Conservation (phyloP, 2,888 invertebrate species). For the Gisinianus flammeolus region DNA sequence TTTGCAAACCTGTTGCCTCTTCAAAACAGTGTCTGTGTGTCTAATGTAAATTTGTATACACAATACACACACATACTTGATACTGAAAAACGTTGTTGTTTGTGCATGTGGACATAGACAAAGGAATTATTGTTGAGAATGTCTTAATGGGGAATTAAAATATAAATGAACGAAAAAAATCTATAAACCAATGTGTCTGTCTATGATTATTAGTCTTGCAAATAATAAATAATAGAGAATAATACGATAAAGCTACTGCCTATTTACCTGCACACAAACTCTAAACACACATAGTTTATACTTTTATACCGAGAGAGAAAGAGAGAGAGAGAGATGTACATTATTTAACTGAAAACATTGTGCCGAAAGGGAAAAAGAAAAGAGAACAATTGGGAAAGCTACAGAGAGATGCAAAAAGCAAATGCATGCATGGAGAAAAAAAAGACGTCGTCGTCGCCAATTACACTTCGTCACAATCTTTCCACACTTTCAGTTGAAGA, state of each 20-base stretch:
- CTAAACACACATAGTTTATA: too few relatives aligned
- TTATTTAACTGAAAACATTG: neutral
- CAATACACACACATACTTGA: neutral
- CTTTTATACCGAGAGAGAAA: slow-evolving; percentile 1
- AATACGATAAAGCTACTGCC: too few relatives aligned
- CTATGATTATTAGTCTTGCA: too few relatives aligned
- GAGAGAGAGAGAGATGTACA: neutral
- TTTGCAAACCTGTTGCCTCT: slow-evolving; percentile 13
- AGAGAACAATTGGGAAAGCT: neutral
- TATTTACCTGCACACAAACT: too few relatives aligned
- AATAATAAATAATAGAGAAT: too few relatives aligned
- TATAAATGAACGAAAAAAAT: too few relatives aligned
- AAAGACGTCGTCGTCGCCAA: slow-evolving; percentile 21
- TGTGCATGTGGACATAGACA: neutral
- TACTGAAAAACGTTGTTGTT: too few relatives aligned
- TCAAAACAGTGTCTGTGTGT: neutral
- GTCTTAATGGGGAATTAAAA: neutral
- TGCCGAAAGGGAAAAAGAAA: neutral
- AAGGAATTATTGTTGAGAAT: slow-evolving; percentile 8
- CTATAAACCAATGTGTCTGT: too few relatives aligned
- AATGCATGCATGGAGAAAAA: neutral
- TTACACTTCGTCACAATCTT: slow-evolving; percentile 35
- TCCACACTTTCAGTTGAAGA: slow-evolving; percentile 13
- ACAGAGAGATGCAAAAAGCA: too few relatives aligned
- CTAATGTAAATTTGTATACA: neutral